Evolutionary conservation across 2,797 vertebrate species (phyloP).

Genomic region (Lemur catta): DNA sequence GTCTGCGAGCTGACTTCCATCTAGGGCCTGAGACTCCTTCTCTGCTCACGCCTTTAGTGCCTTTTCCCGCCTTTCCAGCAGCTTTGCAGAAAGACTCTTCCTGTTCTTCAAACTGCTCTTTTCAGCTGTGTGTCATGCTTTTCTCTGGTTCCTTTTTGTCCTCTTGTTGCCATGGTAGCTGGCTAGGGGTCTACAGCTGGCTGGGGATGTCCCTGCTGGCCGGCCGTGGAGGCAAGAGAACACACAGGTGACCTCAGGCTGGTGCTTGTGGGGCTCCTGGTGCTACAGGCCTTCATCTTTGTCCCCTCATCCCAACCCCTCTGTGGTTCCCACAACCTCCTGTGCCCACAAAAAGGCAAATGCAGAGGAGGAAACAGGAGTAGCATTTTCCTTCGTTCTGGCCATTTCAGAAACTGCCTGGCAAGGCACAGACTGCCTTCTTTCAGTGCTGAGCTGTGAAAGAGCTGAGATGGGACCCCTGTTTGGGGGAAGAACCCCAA

Average conservation of each 20-base stretch:
- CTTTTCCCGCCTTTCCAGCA: not conserved
- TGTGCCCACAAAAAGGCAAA: not conserved
- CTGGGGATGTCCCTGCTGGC: not conserved
- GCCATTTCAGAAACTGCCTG: not conserved
- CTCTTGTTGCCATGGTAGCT: not conserved
- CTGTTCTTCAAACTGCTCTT: conserved; percentile 18
- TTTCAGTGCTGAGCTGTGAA: not conserved
- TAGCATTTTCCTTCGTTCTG: not conserved
- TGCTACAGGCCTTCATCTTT: not conserved
- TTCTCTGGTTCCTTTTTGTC: not conserved
- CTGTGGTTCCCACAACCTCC: not conserved
- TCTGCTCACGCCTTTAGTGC: not conserved
- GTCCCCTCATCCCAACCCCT: too few species aligned
- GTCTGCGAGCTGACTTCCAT: not conserved
- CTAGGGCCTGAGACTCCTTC: not conserved
- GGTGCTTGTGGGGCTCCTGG: not conserved
- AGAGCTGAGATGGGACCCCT: not conserved
- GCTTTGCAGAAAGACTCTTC: not conserved
- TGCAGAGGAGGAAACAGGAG: not conserved
- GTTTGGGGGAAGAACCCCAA: not conserved
- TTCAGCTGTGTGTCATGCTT: not conserved
- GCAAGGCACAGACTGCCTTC: not conserved
- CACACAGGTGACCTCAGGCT: not conserved
- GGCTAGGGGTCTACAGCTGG: not conserved
- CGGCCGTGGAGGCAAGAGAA: not conserved